Base-by-base conservation (phyloP, 2,113 vertebrate genomes). In the Terrapene triunguis region DNA sequence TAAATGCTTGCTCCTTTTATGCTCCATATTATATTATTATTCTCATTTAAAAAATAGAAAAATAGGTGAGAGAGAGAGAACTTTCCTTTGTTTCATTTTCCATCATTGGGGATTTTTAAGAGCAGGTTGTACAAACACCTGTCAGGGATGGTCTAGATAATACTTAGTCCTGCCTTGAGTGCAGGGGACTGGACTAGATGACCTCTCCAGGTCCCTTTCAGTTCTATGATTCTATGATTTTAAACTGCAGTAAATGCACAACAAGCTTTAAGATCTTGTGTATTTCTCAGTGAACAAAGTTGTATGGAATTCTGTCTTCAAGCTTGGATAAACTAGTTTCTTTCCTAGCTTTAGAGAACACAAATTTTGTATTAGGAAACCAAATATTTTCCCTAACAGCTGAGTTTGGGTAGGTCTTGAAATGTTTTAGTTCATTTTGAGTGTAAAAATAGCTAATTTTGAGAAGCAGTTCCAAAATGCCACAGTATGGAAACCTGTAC, bases 261-360 rank as follows among this genome's bases (percentile, higher is more conserved):
- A 91, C 80, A 90, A 54, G 51, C 76, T 95, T 95, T 69, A 90
- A 76, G 85, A 93, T 10, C 38, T 83, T 91, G 38, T 76, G 57
- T 13, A 0, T 87, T 81, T 83, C 80, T 82, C 50, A 89, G 44
- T 62, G 72, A 84, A 54, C 25, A 54, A 13, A 85, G 80, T 55
- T 92, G 54, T 1, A 2, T 44, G 24, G 80, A 85, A 90, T 62
- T 76, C 89, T 38, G 59, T 72, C 1, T 4, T 89, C 14, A 84
- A 88, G 29, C 0, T 0, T 72, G 80, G n/a, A 24, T 72, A 85
- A 32, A 47, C 11, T 5, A 42, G 38, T 24, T 76, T 44, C 72
- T 76, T 12, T 5, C 38, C 21, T 24, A 74, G 85, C 93, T 91
- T 89, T 84, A 38, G 82, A 84, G 54, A 94, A 78, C 42, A 89